Base-by-base conservation (phyloP, 2,113 vertebrate genomes). In the Natator depressus region DNA sequence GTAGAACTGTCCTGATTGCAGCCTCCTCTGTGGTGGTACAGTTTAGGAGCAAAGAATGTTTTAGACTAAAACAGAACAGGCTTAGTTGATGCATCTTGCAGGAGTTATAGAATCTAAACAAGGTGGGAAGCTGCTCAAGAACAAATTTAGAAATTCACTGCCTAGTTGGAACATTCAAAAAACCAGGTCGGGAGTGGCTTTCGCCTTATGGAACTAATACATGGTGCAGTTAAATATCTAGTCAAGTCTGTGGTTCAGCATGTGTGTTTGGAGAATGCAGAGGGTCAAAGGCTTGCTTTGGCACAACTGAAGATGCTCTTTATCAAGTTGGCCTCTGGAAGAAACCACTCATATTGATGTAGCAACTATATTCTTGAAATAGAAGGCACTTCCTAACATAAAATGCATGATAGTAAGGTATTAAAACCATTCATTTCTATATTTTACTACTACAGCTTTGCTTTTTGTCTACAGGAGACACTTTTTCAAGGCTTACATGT, bases 201-300 rank as follows among this genome's bases (percentile, higher is more conserved):
- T 78, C 46, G 2, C 4, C 49, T 49, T 5, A 25, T 38, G 7
- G 80, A 91, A 87, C 87, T 89, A 88, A 88, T 31, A 47, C 29
- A 7, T 27, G 76, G 31, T 82, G 17, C 51, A 89, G 91, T 84
- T 81, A 20, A 80, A 85, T 69, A 69, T 82, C 65, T 0, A 0
- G 72, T 89, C n/a, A 57, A 90, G 69, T 29, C 55, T 80, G 42
- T 90, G 65, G 47, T 49, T 93, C 80, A 84, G 24, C 29, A 86
- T 55, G 0, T 0, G 38, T 85, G 83, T 89, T 93, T 27, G 51
- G 76, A 91, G 69, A 54, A 1, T 6, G 78, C 85, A 16, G 89
- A 72, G 85, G 51, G 53, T 12, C 55, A 59, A 88, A 80, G 42
- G 25, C n/a, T 93, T 92, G 81, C 62, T 95, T 97, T 97, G 96